These are phyloP conservation scores for Griposia aprilina DNA, from an alignment of 2,888 invertebrate species.

Conservation along the genomic window DNA sequence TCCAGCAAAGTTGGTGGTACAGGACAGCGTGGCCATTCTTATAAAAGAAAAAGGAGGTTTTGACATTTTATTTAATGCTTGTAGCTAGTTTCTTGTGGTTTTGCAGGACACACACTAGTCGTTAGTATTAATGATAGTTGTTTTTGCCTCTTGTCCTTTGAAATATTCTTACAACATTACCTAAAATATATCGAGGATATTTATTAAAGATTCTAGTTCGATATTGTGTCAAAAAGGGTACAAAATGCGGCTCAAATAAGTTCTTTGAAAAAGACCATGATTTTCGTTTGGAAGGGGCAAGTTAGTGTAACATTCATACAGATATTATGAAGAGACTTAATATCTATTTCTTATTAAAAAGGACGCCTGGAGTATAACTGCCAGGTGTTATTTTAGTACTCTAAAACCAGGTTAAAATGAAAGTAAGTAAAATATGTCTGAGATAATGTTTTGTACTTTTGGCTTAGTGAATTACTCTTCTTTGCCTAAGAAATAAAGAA, in stretches of 20 bases:
- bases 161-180: neutral
- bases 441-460: conserved; percentile 15
- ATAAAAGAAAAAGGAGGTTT: conserved; percentile 20
- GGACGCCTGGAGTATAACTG: neutral
- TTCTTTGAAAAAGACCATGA: neutral
- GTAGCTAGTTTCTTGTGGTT: neutral
- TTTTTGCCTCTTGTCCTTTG: neutral
- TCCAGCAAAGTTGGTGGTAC: conserved; percentile 32
- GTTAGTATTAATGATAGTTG: conserved; percentile 2
- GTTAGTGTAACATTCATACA: neutral
- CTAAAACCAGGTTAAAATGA: neutral
- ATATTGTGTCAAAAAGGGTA: neutral
- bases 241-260: neutral
- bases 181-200: neutral
- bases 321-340: neutral
- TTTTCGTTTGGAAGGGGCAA: too few relatives aligned
- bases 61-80: conserved; percentile 23
- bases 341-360: neutral
- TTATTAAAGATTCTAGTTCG: neutral
- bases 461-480: conserved; percentile 28
- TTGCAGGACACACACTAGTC: neutral
- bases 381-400: neutral
- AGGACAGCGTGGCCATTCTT: conserved; percentile 13
- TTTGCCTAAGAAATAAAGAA: conserved; percentile 21
- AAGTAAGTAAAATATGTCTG: neutral